These are phyloP conservation scores for Chelon auratus DNA, from an alignment of 2,797 vertebrate species.

Conservation along the genomic window DNA sequence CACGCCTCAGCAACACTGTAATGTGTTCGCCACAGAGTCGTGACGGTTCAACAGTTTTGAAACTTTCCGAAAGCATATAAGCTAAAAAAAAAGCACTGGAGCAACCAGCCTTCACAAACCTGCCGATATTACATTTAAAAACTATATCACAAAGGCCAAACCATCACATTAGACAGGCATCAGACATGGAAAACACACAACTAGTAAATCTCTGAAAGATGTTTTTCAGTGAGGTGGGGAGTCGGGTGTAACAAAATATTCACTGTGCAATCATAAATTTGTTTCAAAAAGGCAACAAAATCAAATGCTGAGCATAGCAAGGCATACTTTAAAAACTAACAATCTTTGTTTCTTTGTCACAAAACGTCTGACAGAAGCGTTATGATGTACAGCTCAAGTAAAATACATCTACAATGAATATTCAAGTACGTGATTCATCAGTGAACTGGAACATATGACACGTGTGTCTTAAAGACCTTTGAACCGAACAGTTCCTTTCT, in stretches of 20 bases:
- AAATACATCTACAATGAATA: constrained; percentile 49
- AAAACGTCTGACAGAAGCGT: constrained; percentile 42
- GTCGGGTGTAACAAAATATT: constrained; percentile 45
- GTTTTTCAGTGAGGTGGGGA: constrained; percentile 44
- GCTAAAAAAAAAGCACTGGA: constrained; percentile 43
- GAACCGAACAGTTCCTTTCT: not conserved
- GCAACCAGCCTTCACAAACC: constrained; percentile 22
- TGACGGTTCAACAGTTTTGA: constrained; percentile 26
- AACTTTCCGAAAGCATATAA: constrained; percentile 21
- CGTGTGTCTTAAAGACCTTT: constrained; percentile 10
- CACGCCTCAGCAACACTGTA: not conserved
- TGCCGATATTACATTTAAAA: constrained; percentile 42
- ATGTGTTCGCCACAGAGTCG: constrained; percentile 25
- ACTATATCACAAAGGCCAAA: constrained; percentile 55
- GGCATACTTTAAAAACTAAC: constrained; percentile 54
- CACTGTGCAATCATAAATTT: constrained; percentile 52
- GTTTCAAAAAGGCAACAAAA: constrained; percentile 72
- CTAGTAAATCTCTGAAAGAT: constrained; percentile 35
- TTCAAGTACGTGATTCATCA: constrained; percentile 69
- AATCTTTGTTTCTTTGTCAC: constrained; percentile 54
- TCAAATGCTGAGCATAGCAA: constrained; percentile 60
- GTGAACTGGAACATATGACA: constrained; percentile 6
- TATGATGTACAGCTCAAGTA: constrained; percentile 48
- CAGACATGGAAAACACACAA: constrained; percentile 41
- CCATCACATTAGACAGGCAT: constrained; percentile 57